phyloP scores from a whole-genome alignment of 2,888 invertebrate genomes.

The Drosophila glabriapex region DNA sequence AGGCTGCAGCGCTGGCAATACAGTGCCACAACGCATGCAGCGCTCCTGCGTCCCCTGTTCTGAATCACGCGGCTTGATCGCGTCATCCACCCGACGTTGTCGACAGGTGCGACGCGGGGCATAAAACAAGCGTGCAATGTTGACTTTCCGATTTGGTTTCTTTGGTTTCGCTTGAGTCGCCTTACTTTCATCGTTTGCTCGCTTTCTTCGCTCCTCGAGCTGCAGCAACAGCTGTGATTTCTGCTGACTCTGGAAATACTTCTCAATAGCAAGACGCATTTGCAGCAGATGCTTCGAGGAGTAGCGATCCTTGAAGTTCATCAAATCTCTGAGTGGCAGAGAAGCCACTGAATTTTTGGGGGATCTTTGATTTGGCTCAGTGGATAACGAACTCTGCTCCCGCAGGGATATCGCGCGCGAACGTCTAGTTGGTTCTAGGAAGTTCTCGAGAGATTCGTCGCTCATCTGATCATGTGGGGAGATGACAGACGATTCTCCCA shows the following conservation, averaged over 20 bases:
- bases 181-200: too few species aligned
- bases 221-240: neutral
- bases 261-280: slow-evolving; percentile 27
- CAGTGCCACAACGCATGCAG: slow-evolving; percentile 50
- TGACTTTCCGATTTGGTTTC: neutral
- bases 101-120: slow-evolving; percentile 53
- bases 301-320: slow-evolving; percentile 29
- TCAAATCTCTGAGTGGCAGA: neutral
- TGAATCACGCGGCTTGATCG: neutral
- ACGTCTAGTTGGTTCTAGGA: neutral
- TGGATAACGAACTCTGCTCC: neutral
- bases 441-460: neutral
- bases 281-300: slow-evolving; percentile 17
- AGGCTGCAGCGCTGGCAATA: neutral
- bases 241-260: neutral
- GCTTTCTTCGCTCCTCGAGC: neutral
- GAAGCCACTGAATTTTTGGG: neutral
- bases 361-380: neutral
- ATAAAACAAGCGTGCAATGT: slow-evolving; percentile 43
- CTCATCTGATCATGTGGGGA: neutral
- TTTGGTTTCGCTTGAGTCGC: neutral
- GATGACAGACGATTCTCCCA: neutral
- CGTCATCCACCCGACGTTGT: slow-evolving; percentile 24
- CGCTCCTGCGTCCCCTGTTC: neutral
- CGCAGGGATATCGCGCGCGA: neutral